Evolutionary conservation across 2,797 vertebrate genomes (phyloP), one percentile per base, ranked within the genome.

Genomic region (Thaleichthys pacificus): DNA sequence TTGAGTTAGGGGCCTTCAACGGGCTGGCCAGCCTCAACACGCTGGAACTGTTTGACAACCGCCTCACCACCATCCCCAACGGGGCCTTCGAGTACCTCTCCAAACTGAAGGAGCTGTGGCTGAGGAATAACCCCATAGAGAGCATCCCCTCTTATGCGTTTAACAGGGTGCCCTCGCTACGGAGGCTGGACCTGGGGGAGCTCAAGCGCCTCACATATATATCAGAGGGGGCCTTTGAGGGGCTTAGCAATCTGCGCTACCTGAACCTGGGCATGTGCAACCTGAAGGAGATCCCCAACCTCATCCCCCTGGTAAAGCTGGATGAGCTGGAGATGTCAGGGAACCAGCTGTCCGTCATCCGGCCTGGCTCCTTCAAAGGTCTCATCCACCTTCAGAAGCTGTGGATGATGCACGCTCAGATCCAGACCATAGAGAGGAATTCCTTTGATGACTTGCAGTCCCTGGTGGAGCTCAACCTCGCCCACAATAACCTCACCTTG

Each of bases 241-340:
- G 97, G 91, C 92, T 99, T 79, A 98, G 96, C 79, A 99, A 99
- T 88, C 92, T 99, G 88, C 96, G 97, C 80, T 99, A 99, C 93
- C 93, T 99, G 93, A 99, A 99, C 89, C 95, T 99, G 90, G 98
- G 97, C 89, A 99, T 99, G 98, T 99, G 98, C 92, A 99, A 99
- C 91, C 94, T 99, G 84, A 97, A 97, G 72, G 97, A 99, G 91
- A 99, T 99, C 87, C 98, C 98, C 84, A 99, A 99, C 89, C 97
- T 99, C 80, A 98, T 96, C 11, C 97, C 98, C 0, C 92, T 99
- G 82, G 93, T 98, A 75, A 98, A 96, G 88, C 90, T 99, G 84
- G 97, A 99, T 82, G 98, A 99, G 89, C 87, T 99, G 84, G 98
- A 99, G 89, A 98, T 99, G 94, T 99, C 98, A 71, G 98, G 97